phyloP scores from a whole-genome alignment of 2,888 invertebrate species.

The Stenolophus ochropezus region DNA sequence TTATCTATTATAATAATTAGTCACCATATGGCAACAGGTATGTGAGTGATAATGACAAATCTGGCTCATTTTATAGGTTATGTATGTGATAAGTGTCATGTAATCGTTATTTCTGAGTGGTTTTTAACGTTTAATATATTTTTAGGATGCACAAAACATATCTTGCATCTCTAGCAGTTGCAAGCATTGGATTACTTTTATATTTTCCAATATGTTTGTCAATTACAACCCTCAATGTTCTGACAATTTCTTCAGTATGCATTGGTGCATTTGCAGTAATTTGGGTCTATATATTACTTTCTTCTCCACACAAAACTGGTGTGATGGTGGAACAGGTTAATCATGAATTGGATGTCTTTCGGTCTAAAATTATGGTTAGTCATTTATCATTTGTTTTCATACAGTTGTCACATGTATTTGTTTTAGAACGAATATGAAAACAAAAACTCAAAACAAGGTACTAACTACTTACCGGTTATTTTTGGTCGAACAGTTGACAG shows the following conservation, averaged over 20 bases:
- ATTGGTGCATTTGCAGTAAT: constrained; percentile 74
- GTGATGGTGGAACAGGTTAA: constrained; percentile 77
- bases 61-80: constrained; percentile 48
- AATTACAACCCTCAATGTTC: constrained; percentile 65
- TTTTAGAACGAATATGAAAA: constrained; percentile 69
- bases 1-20: constrained; percentile 36
- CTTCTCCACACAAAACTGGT: constrained; percentile 80
- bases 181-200: constrained; percentile 63
- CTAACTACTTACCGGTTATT: constrained; percentile 81
- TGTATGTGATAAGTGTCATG: constrained; percentile 45
- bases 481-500: constrained; percentile 90
- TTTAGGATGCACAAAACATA: constrained; percentile 66
- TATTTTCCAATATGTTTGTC: constrained; percentile 67
- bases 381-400: background rate
- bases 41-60: constrained; percentile 38
- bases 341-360: constrained; percentile 78
- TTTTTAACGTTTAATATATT: constrained; percentile 56
- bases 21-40: constrained; percentile 58
- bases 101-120: constrained; percentile 54
- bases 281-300: constrained; percentile 80
- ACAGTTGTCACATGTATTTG: background rate
- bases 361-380: constrained; percentile 78
- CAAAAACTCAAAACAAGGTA: constrained; percentile 59
- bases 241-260: constrained; percentile 66
- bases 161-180: constrained; percentile 63